A percentile compares a stretch with the other conserved stretches of the same genome.
phyloP scores from a whole-genome alignment of 2,113 vertebrate genomes.

The Ellobius talpinus region DNA sequence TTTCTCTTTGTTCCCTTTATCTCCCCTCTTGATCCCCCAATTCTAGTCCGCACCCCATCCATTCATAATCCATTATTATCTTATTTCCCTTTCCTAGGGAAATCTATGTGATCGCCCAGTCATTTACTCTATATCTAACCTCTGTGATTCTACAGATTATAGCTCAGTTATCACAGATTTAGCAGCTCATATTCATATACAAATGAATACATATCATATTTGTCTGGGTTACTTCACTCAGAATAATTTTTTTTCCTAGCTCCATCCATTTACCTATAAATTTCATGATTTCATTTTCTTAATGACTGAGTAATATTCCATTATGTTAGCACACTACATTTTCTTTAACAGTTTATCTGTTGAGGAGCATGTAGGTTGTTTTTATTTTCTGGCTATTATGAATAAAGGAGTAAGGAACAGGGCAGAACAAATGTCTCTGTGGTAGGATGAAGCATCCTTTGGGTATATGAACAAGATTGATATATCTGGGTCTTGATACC shows the following conservation, averaged over 20 bases:
- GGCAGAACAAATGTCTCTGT: not conserved
- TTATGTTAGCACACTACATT: not conserved
- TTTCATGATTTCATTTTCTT: not conserved
- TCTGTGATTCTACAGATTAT: not conserved
- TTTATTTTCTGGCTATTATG: not conserved
- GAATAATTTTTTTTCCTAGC: not conserved
- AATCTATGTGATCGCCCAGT: not conserved
- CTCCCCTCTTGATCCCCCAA: too few relatives aligned
- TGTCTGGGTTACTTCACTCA: not conserved
- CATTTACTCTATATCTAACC: not conserved
- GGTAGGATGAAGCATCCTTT: not conserved
- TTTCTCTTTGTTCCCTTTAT: not conserved
- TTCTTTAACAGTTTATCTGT: not conserved
- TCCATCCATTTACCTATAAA: not conserved
- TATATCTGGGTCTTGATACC: not conserved
- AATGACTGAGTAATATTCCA: not conserved
- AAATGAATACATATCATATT: not conserved
- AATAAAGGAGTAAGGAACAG: not conserved
- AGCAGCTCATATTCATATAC: not conserved
- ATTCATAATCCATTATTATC: not conserved
- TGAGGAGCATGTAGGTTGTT: not conserved
- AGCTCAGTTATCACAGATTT: not conserved
- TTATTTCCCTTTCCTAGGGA: not conserved
- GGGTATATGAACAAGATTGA: not conserved
- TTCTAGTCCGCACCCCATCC: not conserved